Conservation (phyloP, 2,113 vertebrate species). For the Dipodomys spectabilis region DNA sequence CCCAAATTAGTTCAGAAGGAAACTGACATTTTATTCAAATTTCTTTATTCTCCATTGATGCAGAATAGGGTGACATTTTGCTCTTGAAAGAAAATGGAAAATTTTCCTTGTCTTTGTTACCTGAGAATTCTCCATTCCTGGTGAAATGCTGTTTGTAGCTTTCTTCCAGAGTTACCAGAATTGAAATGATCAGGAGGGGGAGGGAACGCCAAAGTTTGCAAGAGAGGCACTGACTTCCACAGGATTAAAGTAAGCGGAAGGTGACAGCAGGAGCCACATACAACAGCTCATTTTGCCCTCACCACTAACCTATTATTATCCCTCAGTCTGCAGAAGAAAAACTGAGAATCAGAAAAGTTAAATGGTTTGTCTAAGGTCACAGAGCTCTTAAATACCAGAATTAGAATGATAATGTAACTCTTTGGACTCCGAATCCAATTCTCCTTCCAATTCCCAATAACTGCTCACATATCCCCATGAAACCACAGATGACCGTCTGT, state of each 20-base stretch:
- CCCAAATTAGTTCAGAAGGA: conserved; percentile 75
- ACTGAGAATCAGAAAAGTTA: conserved; percentile 13
- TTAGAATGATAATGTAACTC: not conserved
- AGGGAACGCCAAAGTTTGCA: not conserved
- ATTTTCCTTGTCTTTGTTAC: conserved; percentile 50
- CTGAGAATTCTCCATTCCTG: conserved; percentile 46
- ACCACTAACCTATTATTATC: not conserved
- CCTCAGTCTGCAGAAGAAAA: not conserved
- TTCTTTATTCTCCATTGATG: conserved; percentile 69
- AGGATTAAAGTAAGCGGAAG: conserved; percentile 18
- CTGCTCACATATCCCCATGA: not conserved
- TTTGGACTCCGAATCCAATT: not conserved
- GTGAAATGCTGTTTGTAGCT: not conserved
- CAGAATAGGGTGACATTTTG: conserved; percentile 67
- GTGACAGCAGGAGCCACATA: not conserved
- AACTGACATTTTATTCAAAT: conserved; percentile 77
- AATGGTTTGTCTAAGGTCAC: not conserved
- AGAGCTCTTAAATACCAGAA: not conserved
- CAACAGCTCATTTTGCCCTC: not conserved
- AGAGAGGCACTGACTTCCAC: not conserved
- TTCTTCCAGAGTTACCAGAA: conserved; percentile 29
- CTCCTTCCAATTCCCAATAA: not conserved
- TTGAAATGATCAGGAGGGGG: not conserved
- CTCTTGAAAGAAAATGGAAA: conserved; percentile 66
- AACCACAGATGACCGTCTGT: not conserved